Evolutionary conservation across 1,140 invertebrate genomes (phyloP), one percentile per base, ranked within the genome.

Genomic region (Apis dorsata): DNA sequence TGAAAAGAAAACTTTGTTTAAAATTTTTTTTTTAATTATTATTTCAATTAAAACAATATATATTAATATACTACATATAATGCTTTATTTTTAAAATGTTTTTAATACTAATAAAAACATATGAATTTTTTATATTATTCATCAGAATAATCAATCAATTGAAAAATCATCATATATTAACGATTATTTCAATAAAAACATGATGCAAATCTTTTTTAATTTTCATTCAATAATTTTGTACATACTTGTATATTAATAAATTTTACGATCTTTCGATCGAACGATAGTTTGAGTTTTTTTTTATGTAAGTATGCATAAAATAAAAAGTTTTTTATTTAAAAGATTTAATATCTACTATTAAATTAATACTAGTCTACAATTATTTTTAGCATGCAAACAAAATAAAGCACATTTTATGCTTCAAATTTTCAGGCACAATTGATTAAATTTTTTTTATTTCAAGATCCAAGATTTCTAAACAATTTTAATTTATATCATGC

Each of bases 231-330:
- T 53, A 19, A 53, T 19, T 11, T 28, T 71, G 17, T 15, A 34
- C 4, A 2, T 19, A 49, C 9, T 65, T 66, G 28, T 44, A 21
- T n/a, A 34, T 28, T 15, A 24, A 21, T 21, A 59, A 12, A 53
- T 74, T 28, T 28, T 66, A 60, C 13, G 10, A 8, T 34, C 34
- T 9, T 75, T 73, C n/a, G 62, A 83, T 80, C 51, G 62, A 87
- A 87, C 72, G 81, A 80, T 62, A 73, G n/a, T 71, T 87, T 77
- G 72, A 86, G 72, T 28, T 51, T 49, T 66, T 49, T 66, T 34
- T 34, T 2, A 17, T 65, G 15, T 34, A 65, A 3, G 4, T 9
- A 34, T 7, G 34, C 19, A 70, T 28, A 34, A 73, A 59, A 15
- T 13, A 49, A 57, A 66, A 24, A 24, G 2, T 19, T n/a, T n/a